Conservation (phyloP, 1,140 invertebrate species). For the Nasonia longicornis region DNA sequence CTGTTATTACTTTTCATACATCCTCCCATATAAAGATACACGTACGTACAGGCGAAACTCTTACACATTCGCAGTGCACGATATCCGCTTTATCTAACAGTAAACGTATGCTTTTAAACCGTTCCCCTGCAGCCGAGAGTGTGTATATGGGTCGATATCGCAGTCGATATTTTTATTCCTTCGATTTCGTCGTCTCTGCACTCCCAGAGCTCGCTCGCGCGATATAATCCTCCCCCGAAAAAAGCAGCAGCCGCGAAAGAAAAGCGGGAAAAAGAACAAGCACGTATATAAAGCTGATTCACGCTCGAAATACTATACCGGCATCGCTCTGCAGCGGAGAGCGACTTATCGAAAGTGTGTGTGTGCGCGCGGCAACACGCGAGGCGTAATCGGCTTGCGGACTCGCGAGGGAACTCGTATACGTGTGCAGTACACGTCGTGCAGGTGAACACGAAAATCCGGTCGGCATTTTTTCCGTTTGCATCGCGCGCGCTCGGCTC, state of each 20-base stretch:
- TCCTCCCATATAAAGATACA: slow-evolving; percentile 29
- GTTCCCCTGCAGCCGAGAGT: neutral
- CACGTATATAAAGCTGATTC: neutral
- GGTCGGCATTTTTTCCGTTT: slow-evolving; percentile 25
- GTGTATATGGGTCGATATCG: slow-evolving; percentile 11
- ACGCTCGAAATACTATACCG: no score
- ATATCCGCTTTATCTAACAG: slow-evolving; percentile 40
- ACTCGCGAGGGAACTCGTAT: neutral
- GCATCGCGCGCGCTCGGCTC: neutral
- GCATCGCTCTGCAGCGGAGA: no score
- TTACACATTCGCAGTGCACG: neutral
- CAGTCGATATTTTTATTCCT: slow-evolving; percentile 34
- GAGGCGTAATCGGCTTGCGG: slow-evolving; percentile 13
- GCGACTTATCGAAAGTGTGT: slow-evolving; percentile 35
- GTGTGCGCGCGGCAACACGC: neutral
- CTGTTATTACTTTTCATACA: slow-evolving; percentile 28
- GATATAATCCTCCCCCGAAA: slow-evolving; percentile 7
- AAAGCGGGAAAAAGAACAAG: neutral
- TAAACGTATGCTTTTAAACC: slow-evolving; percentile 39
- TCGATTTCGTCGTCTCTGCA: slow-evolving; percentile 21
- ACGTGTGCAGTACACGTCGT: neutral
- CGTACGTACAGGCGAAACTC: slow-evolving; percentile 1
- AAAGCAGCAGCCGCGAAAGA: slow-evolving; percentile 11
- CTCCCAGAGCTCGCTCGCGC: no score
- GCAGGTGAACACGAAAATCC: slow-evolving; percentile 45